Evolutionary conservation across 2,888 invertebrate species (phyloP).

Genomic region (Tipula confusa): DNA sequence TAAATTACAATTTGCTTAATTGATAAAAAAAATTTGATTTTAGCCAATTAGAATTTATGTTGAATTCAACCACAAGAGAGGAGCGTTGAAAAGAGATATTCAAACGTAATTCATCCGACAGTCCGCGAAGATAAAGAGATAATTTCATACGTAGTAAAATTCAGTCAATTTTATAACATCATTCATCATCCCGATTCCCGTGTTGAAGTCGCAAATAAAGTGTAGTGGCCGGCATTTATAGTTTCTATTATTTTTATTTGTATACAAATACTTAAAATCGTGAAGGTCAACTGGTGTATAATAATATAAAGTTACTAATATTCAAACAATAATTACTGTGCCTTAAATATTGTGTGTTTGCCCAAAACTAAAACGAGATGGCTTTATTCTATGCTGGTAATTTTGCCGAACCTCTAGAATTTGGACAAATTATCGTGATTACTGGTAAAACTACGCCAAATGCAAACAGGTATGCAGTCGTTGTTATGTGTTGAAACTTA

Average conservation of each 20-base stretch:
- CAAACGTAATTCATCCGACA: no score
- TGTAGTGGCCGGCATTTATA: no score
- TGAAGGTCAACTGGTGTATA: neutral
- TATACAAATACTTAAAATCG: neutral
- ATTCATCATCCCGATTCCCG: no score
- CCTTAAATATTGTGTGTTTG: neutral
- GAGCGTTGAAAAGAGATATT: no score
- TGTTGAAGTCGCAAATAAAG: no score
- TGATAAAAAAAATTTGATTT: no score
- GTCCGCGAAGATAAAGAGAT: no score
- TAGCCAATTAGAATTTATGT: no score
- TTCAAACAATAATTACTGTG: neutral
- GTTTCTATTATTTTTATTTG: neutral
- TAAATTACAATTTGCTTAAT: no score
- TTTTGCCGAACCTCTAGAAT: conserved; percentile 46
- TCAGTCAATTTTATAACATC: no score
- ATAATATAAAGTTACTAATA: neutral
- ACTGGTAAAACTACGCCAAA: conserved; percentile 49
- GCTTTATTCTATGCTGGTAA: conserved; percentile 40
- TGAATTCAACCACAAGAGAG: no score
- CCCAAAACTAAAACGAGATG: neutral
- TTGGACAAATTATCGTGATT: conserved; percentile 48
- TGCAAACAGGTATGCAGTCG: conserved; percentile 41
- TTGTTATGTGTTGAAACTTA: neutral
- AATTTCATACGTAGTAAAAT: no score